Evolutionary conservation across 2,797 vertebrate genomes (phyloP).

Genomic region (Rhinophrynus dorsalis): DNA sequence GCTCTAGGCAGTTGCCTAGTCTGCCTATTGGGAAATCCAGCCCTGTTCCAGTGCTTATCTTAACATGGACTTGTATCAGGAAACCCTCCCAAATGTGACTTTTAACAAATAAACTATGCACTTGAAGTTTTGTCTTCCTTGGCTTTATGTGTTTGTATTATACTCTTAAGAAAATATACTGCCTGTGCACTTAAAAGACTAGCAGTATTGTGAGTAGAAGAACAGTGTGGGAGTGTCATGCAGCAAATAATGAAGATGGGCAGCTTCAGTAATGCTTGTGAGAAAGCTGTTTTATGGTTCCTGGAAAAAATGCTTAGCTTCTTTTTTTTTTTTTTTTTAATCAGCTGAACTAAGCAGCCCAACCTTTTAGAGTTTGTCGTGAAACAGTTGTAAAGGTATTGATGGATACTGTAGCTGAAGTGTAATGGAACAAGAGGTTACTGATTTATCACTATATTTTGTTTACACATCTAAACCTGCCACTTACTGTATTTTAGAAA

Average conservation of each 20-base stretch:
- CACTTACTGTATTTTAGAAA: background rate
- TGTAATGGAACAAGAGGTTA: background rate
- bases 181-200: slow-evolving; percentile 40
- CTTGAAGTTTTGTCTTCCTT: background rate
- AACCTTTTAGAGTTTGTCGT: slow-evolving; percentile 4
- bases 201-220: slow-evolving; percentile 8
- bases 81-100: no score
- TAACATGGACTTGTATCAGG: no score
- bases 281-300: slow-evolving; percentile 41
- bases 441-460: background rate
- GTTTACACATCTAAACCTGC: background rate
- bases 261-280: slow-evolving; percentile 46
- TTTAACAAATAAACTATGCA: background rate
- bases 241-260: slow-evolving; percentile 49
- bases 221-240: slow-evolving; percentile 53
- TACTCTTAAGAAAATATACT: slow-evolving; percentile 9
- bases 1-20: no score
- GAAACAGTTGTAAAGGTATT: slow-evolving; percentile 6
- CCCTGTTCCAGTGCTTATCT: no score
- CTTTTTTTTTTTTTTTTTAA: slow-evolving; percentile 28
- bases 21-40: no score
- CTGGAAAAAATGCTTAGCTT: slow-evolving; percentile 45
- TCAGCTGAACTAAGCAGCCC: slow-evolving; percentile 22
- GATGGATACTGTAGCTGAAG: background rate
- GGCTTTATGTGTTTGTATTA: background rate